Evolutionary conservation across 2,797 vertebrate genomes (phyloP).

Genomic region (Pterois miles): DNA sequence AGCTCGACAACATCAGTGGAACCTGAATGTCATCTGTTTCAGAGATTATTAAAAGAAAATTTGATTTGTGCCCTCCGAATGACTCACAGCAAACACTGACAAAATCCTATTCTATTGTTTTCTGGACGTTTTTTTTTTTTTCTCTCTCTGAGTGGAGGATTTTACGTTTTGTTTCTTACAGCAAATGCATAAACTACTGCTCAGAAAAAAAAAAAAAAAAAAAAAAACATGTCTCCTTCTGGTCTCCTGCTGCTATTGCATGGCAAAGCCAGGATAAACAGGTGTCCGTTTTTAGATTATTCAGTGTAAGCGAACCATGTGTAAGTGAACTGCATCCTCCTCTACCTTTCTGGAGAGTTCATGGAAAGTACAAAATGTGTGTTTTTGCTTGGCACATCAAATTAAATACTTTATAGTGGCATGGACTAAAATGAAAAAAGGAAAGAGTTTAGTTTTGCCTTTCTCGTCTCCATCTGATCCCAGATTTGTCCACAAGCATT

Average conservation of each 20-base stretch:
- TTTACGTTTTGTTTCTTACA: conserved; percentile 63
- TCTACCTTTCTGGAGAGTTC: conserved; percentile 45
- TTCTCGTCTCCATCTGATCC: conserved; percentile 57
- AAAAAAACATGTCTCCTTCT: conserved; percentile 60
- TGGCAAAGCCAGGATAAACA: conserved; percentile 71
- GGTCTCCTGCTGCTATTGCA: conserved; percentile 59
- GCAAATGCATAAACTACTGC: conserved; percentile 59
- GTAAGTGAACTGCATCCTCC: conserved; percentile 25
- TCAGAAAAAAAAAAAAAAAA: too few species aligned
- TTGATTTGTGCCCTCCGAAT: conserved; percentile 22
- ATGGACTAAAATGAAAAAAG: conserved; percentile 7
- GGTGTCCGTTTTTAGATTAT: conserved; percentile 75
- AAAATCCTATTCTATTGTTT: conserved; percentile 59
- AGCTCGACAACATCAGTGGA: conserved; percentile 66
- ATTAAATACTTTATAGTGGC: conserved; percentile 33
- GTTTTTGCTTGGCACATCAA: conserved; percentile 37
- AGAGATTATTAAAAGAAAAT: conserved; percentile 71
- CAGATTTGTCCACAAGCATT: conserved; percentile 53
- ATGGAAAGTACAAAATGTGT: conserved; percentile 35
- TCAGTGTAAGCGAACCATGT: conserved; percentile 44
- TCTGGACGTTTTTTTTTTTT: conserved; percentile 34
- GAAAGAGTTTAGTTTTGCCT: conserved; percentile 46
- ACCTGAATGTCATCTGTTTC: conserved; percentile 76
- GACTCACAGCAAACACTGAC: conserved; percentile 58
- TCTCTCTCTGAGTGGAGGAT: conserved; percentile 36